phyloP scores from a whole-genome alignment of 2,113 vertebrate species.

The Spea multiplicata region DNA sequence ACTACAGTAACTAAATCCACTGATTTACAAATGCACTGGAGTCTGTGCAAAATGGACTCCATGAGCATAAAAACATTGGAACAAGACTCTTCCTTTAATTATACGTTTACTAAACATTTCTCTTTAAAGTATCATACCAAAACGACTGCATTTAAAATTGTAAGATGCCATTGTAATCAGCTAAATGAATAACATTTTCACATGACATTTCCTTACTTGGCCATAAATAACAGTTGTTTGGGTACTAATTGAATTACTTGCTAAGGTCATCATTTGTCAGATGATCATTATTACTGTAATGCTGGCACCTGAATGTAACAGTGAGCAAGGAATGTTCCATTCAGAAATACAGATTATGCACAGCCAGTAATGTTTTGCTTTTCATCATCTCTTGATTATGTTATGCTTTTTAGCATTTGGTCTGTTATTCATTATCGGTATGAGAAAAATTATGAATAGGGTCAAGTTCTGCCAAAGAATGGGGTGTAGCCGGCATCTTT shows the following conservation, averaged over 20 bases:
- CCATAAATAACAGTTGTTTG: neutral
- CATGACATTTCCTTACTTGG: neutral
- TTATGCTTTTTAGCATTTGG: constrained; percentile 6
- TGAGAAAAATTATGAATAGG: constrained; percentile 10
- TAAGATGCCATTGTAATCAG: neutral
- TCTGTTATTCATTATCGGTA: constrained; percentile 8
- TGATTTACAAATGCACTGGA: neutral
- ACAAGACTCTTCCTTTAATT: too few relatives aligned
- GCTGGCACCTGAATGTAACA: neutral
- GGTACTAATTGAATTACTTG: constrained; percentile 13
- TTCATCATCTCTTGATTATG: constrained; percentile 24
- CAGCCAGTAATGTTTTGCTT: constrained; percentile 5
- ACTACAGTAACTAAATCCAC: neutral
- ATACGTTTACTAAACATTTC: neutral
- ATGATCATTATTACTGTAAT: neutral
- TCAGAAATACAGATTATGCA: constrained; percentile 18
- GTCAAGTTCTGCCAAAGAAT: constrained; percentile 8
- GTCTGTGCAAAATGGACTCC: too few relatives aligned
- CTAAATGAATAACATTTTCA: neutral
- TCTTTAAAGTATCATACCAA: neutral
- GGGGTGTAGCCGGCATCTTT: constrained; percentile 17
- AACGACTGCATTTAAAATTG: neutral
- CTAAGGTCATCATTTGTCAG: constrained; percentile 24
- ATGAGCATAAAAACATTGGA: too few relatives aligned
- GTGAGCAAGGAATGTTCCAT: constrained; percentile 6